Base-by-base conservation (phyloP, 2,888 invertebrate genomes). In the Rhagonycha lutea region DNA sequence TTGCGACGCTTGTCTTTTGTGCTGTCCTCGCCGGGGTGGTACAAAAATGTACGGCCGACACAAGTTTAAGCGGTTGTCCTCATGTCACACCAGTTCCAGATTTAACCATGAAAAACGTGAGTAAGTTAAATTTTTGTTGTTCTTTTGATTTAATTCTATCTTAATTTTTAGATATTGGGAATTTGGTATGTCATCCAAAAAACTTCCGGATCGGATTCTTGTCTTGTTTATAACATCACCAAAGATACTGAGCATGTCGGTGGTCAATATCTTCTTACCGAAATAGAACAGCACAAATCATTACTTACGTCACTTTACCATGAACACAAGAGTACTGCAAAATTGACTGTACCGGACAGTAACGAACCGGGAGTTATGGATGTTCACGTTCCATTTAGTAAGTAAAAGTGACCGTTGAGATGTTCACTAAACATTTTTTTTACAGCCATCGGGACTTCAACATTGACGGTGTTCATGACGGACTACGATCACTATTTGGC, bases 401-500 rank as follows among this genome's bases (percentile, higher is more conserved):
- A 69, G 26, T 70, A n/a, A 14, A 47, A 61, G 10, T 14, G 28
- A 32, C 14, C 28, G n/a, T 67, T 4, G n/a, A 3, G 7, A 26
- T 5, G 14, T 60, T 8, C 61, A n/a, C 28, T n/a, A 12, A 69
- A 18, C 14, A 23, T 24, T 32, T 85, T 68, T n/a, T 75, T 84
- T 86, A 12, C 85, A 95, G 95, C 92, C 85, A 94, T 93, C 0
- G 95, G 95, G 0, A 91, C 92, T 69, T 93, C 95, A 0, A 91
- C 92, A 70, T 95, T 94, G 87, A 92, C 92, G 0, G 90, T 95
- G 0, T 90, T 95, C 82, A 89, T 91, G 80, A 94, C 95, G 0
- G 95, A 95, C 84, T 95, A 95, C 85, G 88, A 88, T 0, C 91
- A 89, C 0, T 95, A 93, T 84, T 95, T 94, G 0, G 94, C 92